Percentiles rank a stretch among this genome's conserved stretches.
Conservation (phyloP, 2,797 vertebrate genomes). For the Phoebastria nigripes region DNA sequence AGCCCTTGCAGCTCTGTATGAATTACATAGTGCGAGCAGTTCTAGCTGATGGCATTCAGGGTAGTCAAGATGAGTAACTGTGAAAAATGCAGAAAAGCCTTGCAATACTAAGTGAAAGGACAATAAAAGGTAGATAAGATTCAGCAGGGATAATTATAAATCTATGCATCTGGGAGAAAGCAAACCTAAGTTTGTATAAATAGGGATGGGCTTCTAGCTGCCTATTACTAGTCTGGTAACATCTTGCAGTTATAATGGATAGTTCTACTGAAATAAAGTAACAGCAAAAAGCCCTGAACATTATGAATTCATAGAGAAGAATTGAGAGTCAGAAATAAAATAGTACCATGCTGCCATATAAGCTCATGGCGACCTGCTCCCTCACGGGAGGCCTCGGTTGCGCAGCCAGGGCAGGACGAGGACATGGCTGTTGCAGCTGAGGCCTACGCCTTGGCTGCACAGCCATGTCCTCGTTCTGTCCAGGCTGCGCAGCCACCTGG, state of each 20-base stretch:
- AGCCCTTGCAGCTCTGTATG: too few species aligned
- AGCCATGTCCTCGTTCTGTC: too few species aligned
- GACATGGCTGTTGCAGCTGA: not conserved
- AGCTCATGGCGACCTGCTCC: not conserved
- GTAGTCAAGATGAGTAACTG: not conserved
- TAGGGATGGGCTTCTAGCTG: not conserved
- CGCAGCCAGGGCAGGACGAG: not conserved
- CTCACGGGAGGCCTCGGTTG: not conserved
- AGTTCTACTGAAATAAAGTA: not conserved
- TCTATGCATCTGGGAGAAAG: not conserved
- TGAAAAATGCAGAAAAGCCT: not conserved
- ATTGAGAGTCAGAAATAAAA: not conserved
- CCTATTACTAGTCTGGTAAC: not conserved
- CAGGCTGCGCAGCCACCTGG: too few species aligned
- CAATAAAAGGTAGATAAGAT: not conserved
- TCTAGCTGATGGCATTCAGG: not conserved
- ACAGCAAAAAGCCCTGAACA: not conserved
- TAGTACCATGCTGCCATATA: rapidly evolving
- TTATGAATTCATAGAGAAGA: not conserved
- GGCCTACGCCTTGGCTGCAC: too few species aligned
- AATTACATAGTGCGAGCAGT: rapidly evolving
- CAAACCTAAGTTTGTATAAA: not conserved
- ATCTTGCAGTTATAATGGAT: not conserved
- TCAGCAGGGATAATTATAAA: too few species aligned
- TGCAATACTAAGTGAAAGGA: not conserved